phyloP scores from a whole-genome alignment of 2,113 vertebrate genomes.

The Seriola dumerili region DNA sequence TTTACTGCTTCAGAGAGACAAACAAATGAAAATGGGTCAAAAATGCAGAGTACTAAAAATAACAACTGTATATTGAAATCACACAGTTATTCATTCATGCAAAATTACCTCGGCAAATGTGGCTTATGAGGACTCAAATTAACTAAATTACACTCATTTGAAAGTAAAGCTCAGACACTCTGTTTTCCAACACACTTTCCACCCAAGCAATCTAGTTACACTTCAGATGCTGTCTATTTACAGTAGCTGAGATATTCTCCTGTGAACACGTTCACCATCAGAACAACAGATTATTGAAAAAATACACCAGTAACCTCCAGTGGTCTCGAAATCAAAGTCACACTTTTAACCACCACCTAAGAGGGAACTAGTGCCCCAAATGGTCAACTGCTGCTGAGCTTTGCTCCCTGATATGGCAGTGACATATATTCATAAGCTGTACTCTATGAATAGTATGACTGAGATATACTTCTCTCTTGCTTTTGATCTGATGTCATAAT shows the following conservation, averaged over 20 bases:
- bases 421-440: neutral
- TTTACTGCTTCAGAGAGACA: constrained; percentile 24
- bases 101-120: neutral
- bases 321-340: constrained; percentile 1
- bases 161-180: neutral
- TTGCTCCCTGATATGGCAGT: neutral
- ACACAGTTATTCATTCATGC: neutral
- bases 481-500: no score
- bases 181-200: constrained; percentile 25
- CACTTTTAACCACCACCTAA: neutral
- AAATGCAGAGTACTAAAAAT: neutral
- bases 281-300: constrained; percentile 5
- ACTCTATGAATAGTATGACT: neutral
- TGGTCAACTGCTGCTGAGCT: neutral
- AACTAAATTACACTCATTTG: neutral
- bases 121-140: neutral
- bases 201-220: neutral
- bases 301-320: neutral
- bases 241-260: constrained; percentile 22
- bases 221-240: constrained; percentile 28
- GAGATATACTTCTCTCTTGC: neutral
- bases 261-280: neutral
- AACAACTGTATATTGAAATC: neutral
- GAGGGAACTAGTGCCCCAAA: neutral
- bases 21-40: neutral